Evolutionary conservation across 2,113 vertebrate species (phyloP).

Genomic region (Antechinus stuartii): DNA sequence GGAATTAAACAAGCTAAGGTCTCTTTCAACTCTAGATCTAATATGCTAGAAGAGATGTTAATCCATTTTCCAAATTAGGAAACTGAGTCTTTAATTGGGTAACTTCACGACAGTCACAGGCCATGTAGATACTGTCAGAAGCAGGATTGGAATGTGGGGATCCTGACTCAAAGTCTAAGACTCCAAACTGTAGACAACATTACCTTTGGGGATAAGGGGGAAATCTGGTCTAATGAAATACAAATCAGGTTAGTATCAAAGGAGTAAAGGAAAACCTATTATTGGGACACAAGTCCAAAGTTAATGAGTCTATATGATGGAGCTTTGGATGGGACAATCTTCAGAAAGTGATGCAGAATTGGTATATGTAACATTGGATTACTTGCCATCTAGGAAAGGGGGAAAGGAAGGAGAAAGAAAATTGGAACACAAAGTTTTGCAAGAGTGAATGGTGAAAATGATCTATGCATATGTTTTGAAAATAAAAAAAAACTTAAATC

Average conservation of each 20-base stretch:
- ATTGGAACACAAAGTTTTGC: too few relatives aligned
- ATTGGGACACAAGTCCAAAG: background rate
- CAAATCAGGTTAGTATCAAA: background rate
- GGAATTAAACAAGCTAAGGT: background rate
- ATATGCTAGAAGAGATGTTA: background rate
- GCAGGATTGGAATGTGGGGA: background rate
- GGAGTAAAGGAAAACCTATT: background rate
- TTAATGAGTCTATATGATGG: background rate
- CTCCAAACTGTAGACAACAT: background rate
- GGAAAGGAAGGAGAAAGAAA: too few relatives aligned
- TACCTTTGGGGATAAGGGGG: background rate
- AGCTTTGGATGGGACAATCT: background rate
- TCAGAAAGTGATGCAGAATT: background rate
- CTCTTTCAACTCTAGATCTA: background rate
- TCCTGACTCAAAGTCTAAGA: slow-evolving; percentile 1
- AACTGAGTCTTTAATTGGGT: background rate
- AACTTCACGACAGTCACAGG: background rate
- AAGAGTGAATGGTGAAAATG: too few relatives aligned
- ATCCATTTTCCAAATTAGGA: background rate
- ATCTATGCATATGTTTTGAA: too few relatives aligned
- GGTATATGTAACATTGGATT: background rate
- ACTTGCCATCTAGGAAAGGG: too few relatives aligned
- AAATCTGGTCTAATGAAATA: background rate
- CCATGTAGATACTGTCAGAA: background rate
- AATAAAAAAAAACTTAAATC: too few relatives aligned